These are phyloP conservation scores for Keiferia lycopersicella DNA, from an alignment of 2,888 invertebrate genomes.

Conservation along the genomic window DNA sequence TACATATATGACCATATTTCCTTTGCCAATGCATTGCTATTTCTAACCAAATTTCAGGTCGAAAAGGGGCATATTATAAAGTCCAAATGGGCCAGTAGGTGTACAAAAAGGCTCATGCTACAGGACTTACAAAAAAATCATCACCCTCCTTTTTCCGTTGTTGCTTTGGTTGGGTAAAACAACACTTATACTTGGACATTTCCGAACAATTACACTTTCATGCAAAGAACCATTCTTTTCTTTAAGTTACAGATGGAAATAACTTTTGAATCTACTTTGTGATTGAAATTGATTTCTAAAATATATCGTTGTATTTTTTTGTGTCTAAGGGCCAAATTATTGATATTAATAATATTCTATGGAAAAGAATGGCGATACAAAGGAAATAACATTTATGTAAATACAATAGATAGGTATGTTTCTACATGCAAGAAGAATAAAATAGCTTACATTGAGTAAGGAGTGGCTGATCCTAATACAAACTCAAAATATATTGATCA, in stretches of 20 bases:
- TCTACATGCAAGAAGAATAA: conserved; percentile 11
- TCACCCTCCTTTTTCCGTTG: background rate
- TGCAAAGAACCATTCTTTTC: conserved; percentile 18
- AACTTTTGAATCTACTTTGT: background rate
- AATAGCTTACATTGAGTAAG: conserved; percentile 13
- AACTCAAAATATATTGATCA: conserved; percentile 9
- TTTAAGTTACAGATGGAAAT: background rate
- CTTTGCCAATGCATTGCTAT: conserved; percentile 7
- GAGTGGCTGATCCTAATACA: conserved; percentile 8
- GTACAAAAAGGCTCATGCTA: conserved; percentile 14
- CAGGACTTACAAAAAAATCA: conserved; percentile 4
- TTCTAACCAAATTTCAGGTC: conserved; percentile 3
- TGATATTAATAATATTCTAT: background rate
- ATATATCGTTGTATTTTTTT: background rate
- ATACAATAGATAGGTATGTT: background rate
- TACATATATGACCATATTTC: background rate
- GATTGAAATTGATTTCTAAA: background rate
- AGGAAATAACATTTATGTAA: background rate
- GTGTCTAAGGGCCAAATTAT: conserved; percentile 1
- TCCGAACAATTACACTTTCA: background rate
- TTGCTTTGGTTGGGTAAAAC: conserved; percentile 6
- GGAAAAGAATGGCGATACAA: conserved; percentile 7
- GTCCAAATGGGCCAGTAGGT: conserved; percentile 9
- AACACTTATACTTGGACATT: background rate
- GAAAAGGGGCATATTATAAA: background rate